Percentiles rank a stretch among this genome's conserved stretches.
These are phyloP conservation scores for Cryptomyrus ogoouensis DNA, from an alignment of 2,113 vertebrate genomes.

Conservation along the genomic window DNA sequence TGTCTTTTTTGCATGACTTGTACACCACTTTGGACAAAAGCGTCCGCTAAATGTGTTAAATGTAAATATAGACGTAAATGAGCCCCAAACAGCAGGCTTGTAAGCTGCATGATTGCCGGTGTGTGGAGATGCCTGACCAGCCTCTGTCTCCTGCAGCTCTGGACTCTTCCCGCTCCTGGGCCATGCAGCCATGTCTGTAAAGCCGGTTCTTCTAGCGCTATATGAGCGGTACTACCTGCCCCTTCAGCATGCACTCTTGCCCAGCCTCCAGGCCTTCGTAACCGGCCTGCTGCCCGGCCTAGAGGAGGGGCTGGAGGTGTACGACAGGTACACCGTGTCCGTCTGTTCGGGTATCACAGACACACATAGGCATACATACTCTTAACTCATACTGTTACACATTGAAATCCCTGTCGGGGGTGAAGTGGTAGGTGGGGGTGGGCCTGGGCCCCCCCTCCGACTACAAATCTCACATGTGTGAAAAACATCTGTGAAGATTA, in stretches of 20 bases:
- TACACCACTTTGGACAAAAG: background rate
- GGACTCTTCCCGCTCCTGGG: conserved; percentile 89
- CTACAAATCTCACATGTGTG: too few species aligned
- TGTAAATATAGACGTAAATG: background rate
- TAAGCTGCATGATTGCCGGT: background rate
- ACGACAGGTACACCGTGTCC: conserved; percentile 71
- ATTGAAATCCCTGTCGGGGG: background rate
- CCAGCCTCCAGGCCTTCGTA: conserved; percentile 91
- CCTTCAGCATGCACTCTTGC: conserved; percentile 82
- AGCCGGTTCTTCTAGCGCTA: conserved; percentile 77
- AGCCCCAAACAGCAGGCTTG: background rate
- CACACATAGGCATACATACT: background rate
- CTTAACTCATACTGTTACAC: background rate
- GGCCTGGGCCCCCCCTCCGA: too few species aligned
- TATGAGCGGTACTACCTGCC: conserved; percentile 96
- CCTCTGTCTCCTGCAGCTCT: conserved; percentile 59
- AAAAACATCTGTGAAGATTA: too few species aligned
- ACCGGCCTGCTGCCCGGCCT: conserved; percentile 87
- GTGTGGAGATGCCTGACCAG: background rate
- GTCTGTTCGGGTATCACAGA: background rate
- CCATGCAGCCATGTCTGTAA: conserved; percentile 88
- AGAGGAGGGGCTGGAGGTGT: conserved; percentile 91
- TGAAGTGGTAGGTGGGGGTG: too few species aligned
- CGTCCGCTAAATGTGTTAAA: background rate
- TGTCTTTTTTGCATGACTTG: background rate